Evolutionary conservation across 2,888 invertebrate species (phyloP).

Genomic region (Drosophila fulvimacula): DNA sequence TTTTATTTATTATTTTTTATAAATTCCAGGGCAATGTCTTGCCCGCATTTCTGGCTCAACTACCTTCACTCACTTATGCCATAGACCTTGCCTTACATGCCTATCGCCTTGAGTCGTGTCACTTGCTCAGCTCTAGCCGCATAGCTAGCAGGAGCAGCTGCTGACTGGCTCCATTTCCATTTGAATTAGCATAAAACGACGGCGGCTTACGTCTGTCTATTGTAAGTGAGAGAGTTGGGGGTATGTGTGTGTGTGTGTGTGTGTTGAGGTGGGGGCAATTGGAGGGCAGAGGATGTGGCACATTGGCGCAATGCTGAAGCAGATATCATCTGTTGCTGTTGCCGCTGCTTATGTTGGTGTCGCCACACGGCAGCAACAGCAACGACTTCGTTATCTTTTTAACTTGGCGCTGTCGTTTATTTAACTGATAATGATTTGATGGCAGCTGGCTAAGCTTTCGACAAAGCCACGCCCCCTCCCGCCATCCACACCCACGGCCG

Average conservation of each 20-base stretch:
- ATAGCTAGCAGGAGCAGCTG: constrained; percentile 61
- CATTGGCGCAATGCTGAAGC: constrained; percentile 48
- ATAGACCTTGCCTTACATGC: too few species aligned
- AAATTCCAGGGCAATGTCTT: too few species aligned
- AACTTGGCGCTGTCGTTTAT: constrained; percentile 79
- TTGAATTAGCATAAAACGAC: constrained; percentile 78
- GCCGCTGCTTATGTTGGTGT: constrained; percentile 29
- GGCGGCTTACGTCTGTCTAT: constrained; percentile 80
- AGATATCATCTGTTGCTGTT: constrained; percentile 69
- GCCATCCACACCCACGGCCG: constrained; percentile 6
- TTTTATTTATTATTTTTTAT: too few species aligned
- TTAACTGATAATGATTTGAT: constrained; percentile 79
- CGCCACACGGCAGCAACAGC: constrained; percentile 49
- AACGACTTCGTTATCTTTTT: constrained; percentile 77
- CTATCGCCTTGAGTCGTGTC: background rate
- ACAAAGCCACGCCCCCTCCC: constrained; percentile 62
- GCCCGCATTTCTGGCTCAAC: too few species aligned
- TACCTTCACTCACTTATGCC: background rate
- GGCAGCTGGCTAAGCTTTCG: constrained; percentile 78
- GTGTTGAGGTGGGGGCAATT: constrained; percentile 11
- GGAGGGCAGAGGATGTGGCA: constrained; percentile 21
- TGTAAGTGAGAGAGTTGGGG: constrained; percentile 41
- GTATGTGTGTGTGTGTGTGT: background rate
- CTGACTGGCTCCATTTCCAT: constrained; percentile 80
- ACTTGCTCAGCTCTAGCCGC: constrained; percentile 2